A percentile compares a stretch with the other conserved stretches of the same genome.
These are phyloP conservation scores for Drosophila meridiana DNA, from an alignment of 2,888 invertebrate species.

Conservation along the genomic window DNA sequence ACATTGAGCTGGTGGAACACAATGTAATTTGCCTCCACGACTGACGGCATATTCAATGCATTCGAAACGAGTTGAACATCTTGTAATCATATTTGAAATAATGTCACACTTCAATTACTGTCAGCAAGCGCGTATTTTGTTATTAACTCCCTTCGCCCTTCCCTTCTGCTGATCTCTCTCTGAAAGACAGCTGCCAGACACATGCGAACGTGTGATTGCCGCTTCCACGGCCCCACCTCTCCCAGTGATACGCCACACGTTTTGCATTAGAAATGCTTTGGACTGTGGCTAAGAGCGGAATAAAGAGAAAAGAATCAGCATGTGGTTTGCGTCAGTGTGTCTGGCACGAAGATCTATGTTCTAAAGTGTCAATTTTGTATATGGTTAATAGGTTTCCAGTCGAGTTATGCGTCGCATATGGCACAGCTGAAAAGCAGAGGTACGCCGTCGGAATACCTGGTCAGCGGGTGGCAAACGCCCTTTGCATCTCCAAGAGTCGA, in stretches of 20 bases:
- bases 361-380: slow-evolving; percentile 32
- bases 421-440: slow-evolving; percentile 2
- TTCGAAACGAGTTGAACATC: slow-evolving; percentile 38
- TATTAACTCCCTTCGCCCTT: slow-evolving; percentile 62
- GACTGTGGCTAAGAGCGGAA: slow-evolving; percentile 29
- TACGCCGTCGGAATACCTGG: slow-evolving; percentile 22
- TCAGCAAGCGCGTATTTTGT: slow-evolving; percentile 59
- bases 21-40: slow-evolving; percentile 52
- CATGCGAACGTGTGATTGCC: slow-evolving; percentile 53
- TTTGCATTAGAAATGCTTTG: slow-evolving; percentile 73
- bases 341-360: slow-evolving; percentile 45
- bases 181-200: slow-evolving; percentile 64
- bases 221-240: background rate
- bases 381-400: slow-evolving; percentile 48
- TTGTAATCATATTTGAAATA: slow-evolving; percentile 68
- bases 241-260: slow-evolving; percentile 57
- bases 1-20: slow-evolving; percentile 21
- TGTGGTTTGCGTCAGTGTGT: slow-evolving; percentile 71
- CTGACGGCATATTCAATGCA: slow-evolving; percentile 32
- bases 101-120: slow-evolving; percentile 77
- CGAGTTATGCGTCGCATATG: slow-evolving; percentile 70
- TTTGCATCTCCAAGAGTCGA: slow-evolving; percentile 35
- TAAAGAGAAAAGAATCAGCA: slow-evolving; percentile 57
- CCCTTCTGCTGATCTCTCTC: background rate
- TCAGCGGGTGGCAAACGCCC: slow-evolving; percentile 62